Base-by-base conservation (phyloP, 2,113 vertebrate species). In the Nothocercus julius region DNA sequence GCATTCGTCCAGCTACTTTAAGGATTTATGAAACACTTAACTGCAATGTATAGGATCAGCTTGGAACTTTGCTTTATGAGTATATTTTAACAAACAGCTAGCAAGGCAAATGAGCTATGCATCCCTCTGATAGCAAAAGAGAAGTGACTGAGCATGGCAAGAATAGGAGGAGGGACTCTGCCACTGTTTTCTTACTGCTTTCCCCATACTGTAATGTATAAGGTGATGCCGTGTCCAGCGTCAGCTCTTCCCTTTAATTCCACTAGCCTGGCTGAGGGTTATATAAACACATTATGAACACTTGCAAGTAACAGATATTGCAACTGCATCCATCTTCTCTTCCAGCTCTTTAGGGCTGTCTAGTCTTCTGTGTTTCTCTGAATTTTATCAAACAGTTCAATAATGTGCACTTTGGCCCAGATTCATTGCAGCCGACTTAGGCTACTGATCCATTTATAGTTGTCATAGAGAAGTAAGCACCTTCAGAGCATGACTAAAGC, bases 271-370 rank as follows among this genome's bases (percentile, higher is more conserved):
- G 58, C 66, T 89, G 84, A 96, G 93, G 90, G 92, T 70, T 94
- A 70, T 94, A 92, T 94, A 97, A 97, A 96, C 94, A 96, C 49
- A 78, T 94, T 95, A 94, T 4, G 0, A 73, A 79, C 83, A 62
- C 93, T 84, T 76, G 83, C 72, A 92, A 89, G 85, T 92, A 95
- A 96, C 34, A 93, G 93, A 95, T 95, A 97, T 79, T 93, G 64
- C 90, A 93, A 92, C 76, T 73, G 73, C 87, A 92, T 75, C 66
- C 77, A 84, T 84, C 85, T 88, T 95, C 53, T 45, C 49, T 78
- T 95, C 94, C 88, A 96, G 88, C 80, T 88, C 75, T 91, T 93
- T 95, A 72, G 82, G 77, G 70, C 84, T 64, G 10, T 42, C 72
- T 42, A 83, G 63, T 25, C 38, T 89, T 77, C 73, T 59, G 21